Conservation (phyloP, 2,888 invertebrate species). For the Sminthurides aquaticus region DNA sequence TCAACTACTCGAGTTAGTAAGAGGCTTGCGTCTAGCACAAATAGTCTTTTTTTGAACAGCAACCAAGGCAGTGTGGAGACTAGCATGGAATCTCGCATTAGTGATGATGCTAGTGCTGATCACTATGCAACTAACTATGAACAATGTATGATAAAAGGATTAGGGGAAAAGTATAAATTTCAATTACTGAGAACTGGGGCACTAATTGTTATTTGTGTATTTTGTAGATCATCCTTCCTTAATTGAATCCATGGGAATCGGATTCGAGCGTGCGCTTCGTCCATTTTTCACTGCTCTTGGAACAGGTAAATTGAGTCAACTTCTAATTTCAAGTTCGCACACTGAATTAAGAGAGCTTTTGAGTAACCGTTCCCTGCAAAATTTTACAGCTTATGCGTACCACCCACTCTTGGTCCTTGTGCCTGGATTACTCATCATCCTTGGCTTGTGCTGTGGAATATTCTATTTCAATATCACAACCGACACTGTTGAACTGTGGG, state of each 20-base stretch:
- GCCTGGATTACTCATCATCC: slow-evolving; percentile 61
- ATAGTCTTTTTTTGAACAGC: slow-evolving; percentile 21
- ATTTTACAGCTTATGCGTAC: slow-evolving; percentile 58
- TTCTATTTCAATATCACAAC: slow-evolving; percentile 71
- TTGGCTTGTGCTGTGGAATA: slow-evolving; percentile 65
- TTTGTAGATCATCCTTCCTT: slow-evolving; percentile 35
- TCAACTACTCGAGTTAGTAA: slow-evolving; percentile 12
- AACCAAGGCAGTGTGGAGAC: slow-evolving; percentile 10
- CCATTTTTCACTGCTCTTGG: slow-evolving; percentile 74
- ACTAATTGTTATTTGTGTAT: too few relatives aligned
- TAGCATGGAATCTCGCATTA: background rate
- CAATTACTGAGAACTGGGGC: too few relatives aligned
- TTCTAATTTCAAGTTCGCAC: too few relatives aligned
- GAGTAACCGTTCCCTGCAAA: slow-evolving; percentile 1
- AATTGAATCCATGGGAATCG: slow-evolving; percentile 68
- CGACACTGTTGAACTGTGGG: slow-evolving; percentile 96
- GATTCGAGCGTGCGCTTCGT: slow-evolving; percentile 66
- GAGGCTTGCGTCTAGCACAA: slow-evolving; percentile 20
- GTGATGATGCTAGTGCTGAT: slow-evolving; percentile 5
- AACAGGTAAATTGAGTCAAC: slow-evolving; percentile 49
- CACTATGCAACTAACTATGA: slow-evolving; percentile 13
- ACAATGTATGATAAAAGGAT: slow-evolving; percentile 8
- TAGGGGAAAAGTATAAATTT: too few relatives aligned
- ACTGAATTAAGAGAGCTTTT: too few relatives aligned
- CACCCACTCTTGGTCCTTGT: slow-evolving; percentile 69